These are phyloP conservation scores for Eulemur rubriventer DNA, from an alignment of 2,797 vertebrate species.

Conservation along the genomic window DNA sequence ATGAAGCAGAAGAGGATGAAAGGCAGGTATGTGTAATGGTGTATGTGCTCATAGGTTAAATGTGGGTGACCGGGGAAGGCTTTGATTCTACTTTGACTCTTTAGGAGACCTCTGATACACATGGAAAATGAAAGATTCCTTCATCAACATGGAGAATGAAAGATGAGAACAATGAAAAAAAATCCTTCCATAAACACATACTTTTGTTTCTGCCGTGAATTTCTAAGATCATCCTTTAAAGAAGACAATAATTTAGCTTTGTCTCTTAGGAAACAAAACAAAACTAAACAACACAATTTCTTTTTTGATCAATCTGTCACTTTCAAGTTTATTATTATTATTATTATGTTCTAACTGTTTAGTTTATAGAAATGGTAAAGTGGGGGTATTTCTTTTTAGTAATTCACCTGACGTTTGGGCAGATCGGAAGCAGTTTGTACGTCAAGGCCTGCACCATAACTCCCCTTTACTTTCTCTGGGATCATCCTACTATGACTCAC, in stretches of 20 bases:
- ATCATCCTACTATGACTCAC: background rate
- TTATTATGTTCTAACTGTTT: background rate
- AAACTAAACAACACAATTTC: background rate
- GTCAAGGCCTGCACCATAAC: fast-evolving
- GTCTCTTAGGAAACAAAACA: background rate
- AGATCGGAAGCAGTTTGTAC: background rate
- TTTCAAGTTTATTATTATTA: background rate
- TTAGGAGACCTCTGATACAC: background rate
- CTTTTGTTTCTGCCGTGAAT: background rate
- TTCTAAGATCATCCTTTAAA: background rate
- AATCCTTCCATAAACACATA: background rate
- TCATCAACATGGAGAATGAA: background rate
- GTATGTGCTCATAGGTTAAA: no score
- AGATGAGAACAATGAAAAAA: background rate
- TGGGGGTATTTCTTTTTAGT: background rate
- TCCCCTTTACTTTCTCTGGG: background rate
- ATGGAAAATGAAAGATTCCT: background rate
- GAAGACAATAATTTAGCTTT: background rate
- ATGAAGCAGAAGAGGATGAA: background rate
- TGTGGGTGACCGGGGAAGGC: background rate
- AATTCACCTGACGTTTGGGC: background rate
- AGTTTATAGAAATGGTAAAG: background rate
- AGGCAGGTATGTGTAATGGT: fast-evolving
- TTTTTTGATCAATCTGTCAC: background rate
- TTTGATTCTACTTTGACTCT: background rate